Evolutionary conservation across 2,113 vertebrate genomes (phyloP).

Genomic region (Tragelaphus strepsiceros): DNA sequence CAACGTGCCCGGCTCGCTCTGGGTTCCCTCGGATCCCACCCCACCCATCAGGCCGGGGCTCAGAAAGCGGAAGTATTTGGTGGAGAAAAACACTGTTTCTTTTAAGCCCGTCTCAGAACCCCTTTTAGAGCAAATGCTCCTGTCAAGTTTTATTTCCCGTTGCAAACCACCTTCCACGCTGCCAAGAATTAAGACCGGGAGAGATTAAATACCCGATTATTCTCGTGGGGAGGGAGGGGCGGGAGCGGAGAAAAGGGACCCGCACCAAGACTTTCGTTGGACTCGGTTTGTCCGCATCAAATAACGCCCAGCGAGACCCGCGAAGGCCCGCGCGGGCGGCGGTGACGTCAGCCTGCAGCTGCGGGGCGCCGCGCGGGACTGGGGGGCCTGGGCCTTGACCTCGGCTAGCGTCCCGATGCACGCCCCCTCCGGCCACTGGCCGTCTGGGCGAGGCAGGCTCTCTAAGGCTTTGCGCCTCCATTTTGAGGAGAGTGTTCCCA

Average conservation of each 20-base stretch:
- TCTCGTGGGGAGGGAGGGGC: conserved; percentile 43
- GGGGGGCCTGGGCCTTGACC: not conserved
- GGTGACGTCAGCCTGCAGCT: not conserved
- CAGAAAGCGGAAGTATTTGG: conserved; percentile 49
- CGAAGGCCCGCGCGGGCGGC: not conserved
- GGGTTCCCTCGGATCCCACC: not conserved
- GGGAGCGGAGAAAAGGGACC: conserved; percentile 39
- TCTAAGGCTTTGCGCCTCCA: not conserved
- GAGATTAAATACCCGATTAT: conserved; percentile 72
- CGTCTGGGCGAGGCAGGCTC: not conserved
- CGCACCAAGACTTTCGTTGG: conserved; percentile 29
- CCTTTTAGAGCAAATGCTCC: conserved; percentile 75
- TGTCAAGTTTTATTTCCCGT: conserved; percentile 83
- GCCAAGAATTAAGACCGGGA: conserved; percentile 70
- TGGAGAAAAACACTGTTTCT: conserved; percentile 14
- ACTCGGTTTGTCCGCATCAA: not conserved
- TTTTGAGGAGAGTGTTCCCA: not conserved
- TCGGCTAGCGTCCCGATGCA: not conserved
- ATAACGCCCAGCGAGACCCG: not conserved
- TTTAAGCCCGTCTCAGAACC: conserved; percentile 60
- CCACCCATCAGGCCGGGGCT: not conserved
- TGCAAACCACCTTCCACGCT: conserved; percentile 75
- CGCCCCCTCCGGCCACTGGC: not conserved
- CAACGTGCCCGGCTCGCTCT: not conserved
- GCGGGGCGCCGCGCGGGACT: not conserved